phyloP scores from a whole-genome alignment of 2,113 vertebrate species.

The Silurus meridionalis region DNA sequence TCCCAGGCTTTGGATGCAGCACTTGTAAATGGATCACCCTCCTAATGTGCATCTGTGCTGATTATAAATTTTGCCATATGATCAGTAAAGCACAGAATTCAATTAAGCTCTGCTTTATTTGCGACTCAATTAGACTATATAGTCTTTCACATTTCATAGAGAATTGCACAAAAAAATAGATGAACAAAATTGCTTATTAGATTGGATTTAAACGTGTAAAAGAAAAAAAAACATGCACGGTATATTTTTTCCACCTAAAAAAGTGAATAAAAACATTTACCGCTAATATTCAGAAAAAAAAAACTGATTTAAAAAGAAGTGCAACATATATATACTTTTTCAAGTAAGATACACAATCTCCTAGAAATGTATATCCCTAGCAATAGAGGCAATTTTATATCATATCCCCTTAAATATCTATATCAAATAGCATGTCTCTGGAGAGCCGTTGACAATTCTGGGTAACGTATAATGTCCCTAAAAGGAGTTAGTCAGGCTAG shows the following conservation, averaged over 20 bases:
- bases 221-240: neutral
- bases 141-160: slow-evolving; percentile 1
- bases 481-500: slow-evolving; percentile 50
- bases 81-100: slow-evolving; percentile 40
- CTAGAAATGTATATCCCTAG: neutral
- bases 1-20: slow-evolving; percentile 66
- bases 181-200: neutral
- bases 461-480: slow-evolving; percentile 41
- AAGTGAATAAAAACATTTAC: neutral
- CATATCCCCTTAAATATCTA: neutral
- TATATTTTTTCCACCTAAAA: neutral
- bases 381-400: neutral
- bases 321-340: neutral
- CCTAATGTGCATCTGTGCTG: slow-evolving; percentile 70
- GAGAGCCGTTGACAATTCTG: slow-evolving; percentile 28
- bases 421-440: slow-evolving; percentile 18
- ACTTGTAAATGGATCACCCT: slow-evolving; percentile 69
- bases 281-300: no score
- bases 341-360: neutral
- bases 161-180: neutral
- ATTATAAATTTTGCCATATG: slow-evolving; percentile 66
- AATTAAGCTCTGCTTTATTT: slow-evolving; percentile 5
- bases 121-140: neutral
- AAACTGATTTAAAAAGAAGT: neutral
- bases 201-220: neutral